These are phyloP conservation scores for Drosophila ironensis DNA, from an alignment of 1,140 invertebrate genomes.

Conservation along the genomic window DNA sequence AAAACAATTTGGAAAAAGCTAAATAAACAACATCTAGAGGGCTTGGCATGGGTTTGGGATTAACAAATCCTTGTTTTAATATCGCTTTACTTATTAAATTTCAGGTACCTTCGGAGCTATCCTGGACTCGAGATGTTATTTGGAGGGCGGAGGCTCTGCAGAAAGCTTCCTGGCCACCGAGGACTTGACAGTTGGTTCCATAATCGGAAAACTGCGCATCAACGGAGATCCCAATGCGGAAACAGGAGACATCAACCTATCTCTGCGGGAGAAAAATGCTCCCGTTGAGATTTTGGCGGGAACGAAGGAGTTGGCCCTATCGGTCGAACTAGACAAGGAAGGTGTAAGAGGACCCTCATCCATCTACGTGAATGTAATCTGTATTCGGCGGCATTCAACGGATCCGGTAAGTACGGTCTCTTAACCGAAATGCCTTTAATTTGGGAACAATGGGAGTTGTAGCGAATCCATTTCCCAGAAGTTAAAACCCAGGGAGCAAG, in stretches of 20 bases:
- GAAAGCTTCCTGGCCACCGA: constrained; percentile 95
- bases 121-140: constrained; percentile 92
- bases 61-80: too few relatives aligned
- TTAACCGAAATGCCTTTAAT: too few relatives aligned
- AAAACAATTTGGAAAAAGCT: too few relatives aligned
- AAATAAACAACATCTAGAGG: too few relatives aligned
- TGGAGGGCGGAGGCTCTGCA: constrained; percentile 93
- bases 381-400: constrained; percentile 89
- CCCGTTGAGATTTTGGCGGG: constrained; percentile 89
- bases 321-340: constrained; percentile 91
- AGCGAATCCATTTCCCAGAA: neutral
- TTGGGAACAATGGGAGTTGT: too few relatives aligned
- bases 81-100: too few relatives aligned
- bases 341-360: constrained; percentile 91
- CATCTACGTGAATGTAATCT: constrained; percentile 92
- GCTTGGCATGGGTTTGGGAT: too few relatives aligned
- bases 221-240: constrained; percentile 88
- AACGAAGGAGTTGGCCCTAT: constrained; percentile 91
- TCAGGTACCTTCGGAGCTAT: constrained; percentile 83
- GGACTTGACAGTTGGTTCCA: constrained; percentile 89
- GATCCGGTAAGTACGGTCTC: constrained; percentile 86
- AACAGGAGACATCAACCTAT: constrained; percentile 89
- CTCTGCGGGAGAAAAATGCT: constrained; percentile 89
- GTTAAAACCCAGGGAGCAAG: too few relatives aligned
- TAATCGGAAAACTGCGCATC: constrained; percentile 89